Conservation (phyloP, 2,797 vertebrate genomes). For the Thripadectes ignobilis region DNA sequence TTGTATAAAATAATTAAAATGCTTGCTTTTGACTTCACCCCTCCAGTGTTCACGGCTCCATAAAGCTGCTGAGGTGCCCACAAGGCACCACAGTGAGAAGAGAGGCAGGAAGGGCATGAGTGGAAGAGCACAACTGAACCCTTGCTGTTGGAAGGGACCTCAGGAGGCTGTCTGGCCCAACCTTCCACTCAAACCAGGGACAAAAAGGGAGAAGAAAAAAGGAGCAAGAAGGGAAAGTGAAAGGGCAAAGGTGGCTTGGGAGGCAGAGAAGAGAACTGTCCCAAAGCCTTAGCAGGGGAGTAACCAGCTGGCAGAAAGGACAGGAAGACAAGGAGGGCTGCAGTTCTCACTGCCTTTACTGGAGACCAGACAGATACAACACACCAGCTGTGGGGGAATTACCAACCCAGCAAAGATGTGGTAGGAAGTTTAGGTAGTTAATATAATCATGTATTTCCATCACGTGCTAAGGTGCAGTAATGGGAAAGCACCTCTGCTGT, state of each 20-base stretch:
- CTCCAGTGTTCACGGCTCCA: not conserved
- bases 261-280: not conserved
- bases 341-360: not conserved
- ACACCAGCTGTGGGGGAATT: accelerated
- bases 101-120: accelerated
- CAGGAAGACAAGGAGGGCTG: not conserved
- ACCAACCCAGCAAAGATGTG: not conserved
- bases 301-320: not conserved
- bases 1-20: not conserved
- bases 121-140: accelerated
- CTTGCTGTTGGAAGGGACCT: not conserved
- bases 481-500: not conserved
- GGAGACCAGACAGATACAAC: not conserved
- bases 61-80: not conserved
- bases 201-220: not conserved
- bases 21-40: not conserved
- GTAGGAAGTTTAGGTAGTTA: not conserved
- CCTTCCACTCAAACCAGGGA: not conserved
- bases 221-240: not conserved
- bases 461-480: not conserved
- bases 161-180: not conserved
- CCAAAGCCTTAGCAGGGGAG: not conserved
- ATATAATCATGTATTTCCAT: not conserved
- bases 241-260: not conserved
- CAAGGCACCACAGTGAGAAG: accelerated